phyloP scores from a whole-genome alignment of 2,113 vertebrate genomes.

The Trinectes maculatus region DNA sequence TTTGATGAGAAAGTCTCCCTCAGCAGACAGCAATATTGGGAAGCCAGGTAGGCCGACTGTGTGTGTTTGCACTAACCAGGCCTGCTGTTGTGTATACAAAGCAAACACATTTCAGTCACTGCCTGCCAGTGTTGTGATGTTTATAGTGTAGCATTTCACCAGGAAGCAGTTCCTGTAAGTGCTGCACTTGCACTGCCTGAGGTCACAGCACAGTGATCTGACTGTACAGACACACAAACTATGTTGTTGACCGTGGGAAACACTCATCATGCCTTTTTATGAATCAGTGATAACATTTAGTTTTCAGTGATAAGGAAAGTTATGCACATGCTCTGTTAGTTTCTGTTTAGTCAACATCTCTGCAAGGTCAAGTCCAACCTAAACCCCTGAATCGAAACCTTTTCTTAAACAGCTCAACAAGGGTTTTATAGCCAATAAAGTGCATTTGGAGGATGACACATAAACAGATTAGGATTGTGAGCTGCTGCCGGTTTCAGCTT shows the following conservation, averaged over 20 bases:
- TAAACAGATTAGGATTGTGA: conserved; percentile 22
- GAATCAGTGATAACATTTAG: not conserved
- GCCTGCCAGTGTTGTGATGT: conserved; percentile 25
- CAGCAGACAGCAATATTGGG: conserved; percentile 80
- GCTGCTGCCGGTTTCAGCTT: conserved; percentile 34
- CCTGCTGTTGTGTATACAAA: conserved; percentile 38
- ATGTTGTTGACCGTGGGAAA: not conserved
- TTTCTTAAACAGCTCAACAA: not conserved
- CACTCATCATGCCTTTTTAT: not conserved
- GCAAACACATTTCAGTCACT: conserved; percentile 50
- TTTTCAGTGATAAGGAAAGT: too few relatives aligned
- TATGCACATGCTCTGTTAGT: not conserved
- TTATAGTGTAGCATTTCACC: conserved; percentile 4
- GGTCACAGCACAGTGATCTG: not conserved
- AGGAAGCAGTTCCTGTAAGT: conserved; percentile 12
- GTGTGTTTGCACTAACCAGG: conserved; percentile 53
- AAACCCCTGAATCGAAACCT: too few relatives aligned
- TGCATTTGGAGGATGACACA: conserved; percentile 21
- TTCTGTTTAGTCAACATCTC: too few relatives aligned
- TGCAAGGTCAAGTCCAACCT: too few relatives aligned
- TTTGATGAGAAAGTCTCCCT: conserved; percentile 83
- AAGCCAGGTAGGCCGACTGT: conserved; percentile 82
- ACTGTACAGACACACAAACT: not conserved
- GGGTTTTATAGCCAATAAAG: conserved; percentile 9
- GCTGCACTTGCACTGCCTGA: conserved; percentile 11